phyloP scores from a whole-genome alignment of 2,797 vertebrate genomes.

The Carcharodon carcharias region DNA sequence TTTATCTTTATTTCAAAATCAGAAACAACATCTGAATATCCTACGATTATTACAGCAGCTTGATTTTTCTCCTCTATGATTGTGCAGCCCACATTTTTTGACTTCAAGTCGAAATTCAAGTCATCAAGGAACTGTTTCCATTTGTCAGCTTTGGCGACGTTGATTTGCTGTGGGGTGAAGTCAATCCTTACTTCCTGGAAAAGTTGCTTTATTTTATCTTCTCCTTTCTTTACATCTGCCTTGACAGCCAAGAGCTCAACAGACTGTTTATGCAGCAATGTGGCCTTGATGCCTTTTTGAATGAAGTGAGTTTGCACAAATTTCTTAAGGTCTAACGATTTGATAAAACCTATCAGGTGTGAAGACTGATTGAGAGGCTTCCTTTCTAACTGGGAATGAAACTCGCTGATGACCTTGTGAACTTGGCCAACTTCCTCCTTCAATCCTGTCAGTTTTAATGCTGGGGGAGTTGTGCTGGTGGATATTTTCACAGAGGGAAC shows the following conservation, averaged over 20 bases:
- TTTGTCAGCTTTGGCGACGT: conserved; percentile 39
- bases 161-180: conserved; percentile 41
- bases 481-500: conserved; percentile 42
- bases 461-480: conserved; percentile 43
- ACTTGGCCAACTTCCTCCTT: conserved; percentile 43
- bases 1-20: conserved; percentile 45
- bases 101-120: conserved; percentile 42
- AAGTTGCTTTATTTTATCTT: conserved; percentile 44
- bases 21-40: conserved; percentile 45
- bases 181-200: conserved; percentile 45
- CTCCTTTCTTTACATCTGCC: conserved; percentile 42
- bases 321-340: conserved; percentile 45
- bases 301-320: conserved; percentile 46
- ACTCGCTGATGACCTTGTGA: conserved; percentile 42
- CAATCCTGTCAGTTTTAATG: conserved; percentile 46
- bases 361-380: conserved; percentile 42
- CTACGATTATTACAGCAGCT: conserved; percentile 44
- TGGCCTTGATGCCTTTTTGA: conserved; percentile 44
- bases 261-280: conserved; percentile 39
- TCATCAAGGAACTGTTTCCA: conserved; percentile 43
- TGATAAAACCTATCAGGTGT: conserved; percentile 44
- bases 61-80: conserved; percentile 41
- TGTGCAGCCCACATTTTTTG: conserved; percentile 38
- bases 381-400: conserved; percentile 40
- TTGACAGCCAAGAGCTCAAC: conserved; percentile 45